Conservation (phyloP, 1,140 invertebrate species). For the Macrostomum lignano region DNA sequence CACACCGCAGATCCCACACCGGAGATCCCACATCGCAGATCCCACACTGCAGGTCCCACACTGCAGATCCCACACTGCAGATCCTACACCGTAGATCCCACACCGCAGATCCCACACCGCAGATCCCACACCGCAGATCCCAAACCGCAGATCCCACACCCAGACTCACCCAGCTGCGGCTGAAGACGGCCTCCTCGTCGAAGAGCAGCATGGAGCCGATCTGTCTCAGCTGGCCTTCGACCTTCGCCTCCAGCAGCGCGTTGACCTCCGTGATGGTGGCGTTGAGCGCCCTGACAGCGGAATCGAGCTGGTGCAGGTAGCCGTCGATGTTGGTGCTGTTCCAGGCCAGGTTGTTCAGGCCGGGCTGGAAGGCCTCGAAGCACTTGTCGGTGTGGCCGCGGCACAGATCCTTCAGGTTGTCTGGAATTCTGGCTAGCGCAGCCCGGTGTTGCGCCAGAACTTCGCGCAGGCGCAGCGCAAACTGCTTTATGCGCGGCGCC, state of each 20-base stretch:
- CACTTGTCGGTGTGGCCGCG: slow-evolving; percentile 15
- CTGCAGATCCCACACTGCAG: too few species aligned
- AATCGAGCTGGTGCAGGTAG: slow-evolving; percentile 23
- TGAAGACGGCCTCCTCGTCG: slow-evolving; percentile 20
- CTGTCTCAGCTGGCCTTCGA: slow-evolving; percentile 13
- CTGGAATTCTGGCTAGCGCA: slow-evolving; percentile 15
- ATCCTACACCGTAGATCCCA: too few species aligned
- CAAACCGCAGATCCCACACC: too few species aligned
- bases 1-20: too few species aligned
- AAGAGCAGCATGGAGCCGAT: slow-evolving; percentile 21
- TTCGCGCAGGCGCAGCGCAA: slow-evolving; percentile 18
- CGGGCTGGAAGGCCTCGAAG: slow-evolving; percentile 20
- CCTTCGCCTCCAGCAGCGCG: slow-evolving; percentile 15
- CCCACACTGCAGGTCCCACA: too few species aligned
- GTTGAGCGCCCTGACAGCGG: slow-evolving; percentile 15
- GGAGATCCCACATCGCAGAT: too few species aligned
- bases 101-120: too few species aligned
- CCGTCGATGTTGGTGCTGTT: slow-evolving; percentile 29
- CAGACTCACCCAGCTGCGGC: slow-evolving; percentile 18
- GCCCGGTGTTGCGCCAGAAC: slow-evolving; percentile 11
- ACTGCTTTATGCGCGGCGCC: slow-evolving; percentile 22
- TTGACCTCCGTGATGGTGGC: slow-evolving; percentile 13
- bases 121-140: too few species aligned
- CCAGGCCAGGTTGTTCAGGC: slow-evolving; percentile 22
- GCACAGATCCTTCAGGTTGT: slow-evolving; percentile 14